Conservation (phyloP, 2,888 invertebrate genomes). For the Chrysina gloriosa region DNA sequence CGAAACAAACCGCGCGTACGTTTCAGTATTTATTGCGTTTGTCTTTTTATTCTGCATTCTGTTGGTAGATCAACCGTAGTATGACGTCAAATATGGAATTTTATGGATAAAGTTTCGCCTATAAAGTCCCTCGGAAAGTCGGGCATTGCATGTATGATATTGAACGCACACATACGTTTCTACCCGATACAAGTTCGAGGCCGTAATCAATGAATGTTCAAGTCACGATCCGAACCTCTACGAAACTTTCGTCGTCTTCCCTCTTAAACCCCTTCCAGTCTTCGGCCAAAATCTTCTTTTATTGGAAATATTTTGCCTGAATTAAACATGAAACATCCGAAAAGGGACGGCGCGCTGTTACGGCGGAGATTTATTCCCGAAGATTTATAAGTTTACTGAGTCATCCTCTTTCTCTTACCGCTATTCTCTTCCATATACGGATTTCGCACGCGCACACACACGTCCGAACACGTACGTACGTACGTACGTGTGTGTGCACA, state of each 20-base stretch:
- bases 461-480: neutral
- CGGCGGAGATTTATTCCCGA: constrained; percentile 57
- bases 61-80: constrained; percentile 19
- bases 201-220: constrained; percentile 53
- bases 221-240: constrained; percentile 46
- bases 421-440: constrained; percentile 5
- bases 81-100: constrained; percentile 31
- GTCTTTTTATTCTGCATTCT: constrained; percentile 23
- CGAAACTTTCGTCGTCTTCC: constrained; percentile 19
- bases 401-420: constrained; percentile 52
- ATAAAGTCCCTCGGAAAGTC: constrained; percentile 4
- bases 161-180: constrained; percentile 12
- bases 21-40: constrained; percentile 11
- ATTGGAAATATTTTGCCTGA: constrained; percentile 52
- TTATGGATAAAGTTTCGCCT: constrained; percentile 29
- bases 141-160: neutral
- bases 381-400: constrained; percentile 60
- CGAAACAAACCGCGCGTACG: constrained; percentile 16
- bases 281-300: constrained; percentile 33
- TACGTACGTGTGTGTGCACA: too few species aligned
- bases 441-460: neutral
- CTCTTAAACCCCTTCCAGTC: constrained; percentile 20
- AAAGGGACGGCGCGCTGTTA: constrained; percentile 52
- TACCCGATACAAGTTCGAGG: constrained; percentile 45
- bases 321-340: constrained; percentile 63